Conservation (phyloP, 2,113 vertebrate genomes). For the Tretioscincus oriximinensis region DNA sequence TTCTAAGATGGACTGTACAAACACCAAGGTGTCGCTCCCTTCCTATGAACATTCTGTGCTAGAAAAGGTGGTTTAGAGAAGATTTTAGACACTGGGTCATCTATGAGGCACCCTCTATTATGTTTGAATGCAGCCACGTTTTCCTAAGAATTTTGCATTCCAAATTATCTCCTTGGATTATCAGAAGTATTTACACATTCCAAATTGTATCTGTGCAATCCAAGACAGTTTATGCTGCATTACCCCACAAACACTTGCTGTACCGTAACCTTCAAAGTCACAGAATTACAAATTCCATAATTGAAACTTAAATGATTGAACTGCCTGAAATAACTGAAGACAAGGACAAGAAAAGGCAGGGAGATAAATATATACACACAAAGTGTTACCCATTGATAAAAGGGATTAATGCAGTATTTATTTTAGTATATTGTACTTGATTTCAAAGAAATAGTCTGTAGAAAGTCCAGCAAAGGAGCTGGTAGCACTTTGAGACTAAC, state of each 20-base stretch:
- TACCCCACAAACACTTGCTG: too few relatives aligned
- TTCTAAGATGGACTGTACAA: too few relatives aligned
- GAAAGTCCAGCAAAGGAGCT: too few relatives aligned
- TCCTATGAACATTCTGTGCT: too few relatives aligned
- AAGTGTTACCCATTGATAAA: not conserved
- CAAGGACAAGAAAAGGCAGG: not conserved
- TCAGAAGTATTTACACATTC: not conserved
- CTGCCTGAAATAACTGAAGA: constrained; percentile 5
- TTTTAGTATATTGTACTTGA: not conserved
- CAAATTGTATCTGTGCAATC: not conserved
- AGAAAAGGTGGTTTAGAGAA: too few relatives aligned
- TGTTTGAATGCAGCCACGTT: too few relatives aligned
- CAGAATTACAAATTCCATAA: not conserved
- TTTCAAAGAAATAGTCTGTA: too few relatives aligned
- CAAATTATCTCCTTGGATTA: not conserved
- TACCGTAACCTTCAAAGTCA: not conserved
- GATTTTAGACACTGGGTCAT: too few relatives aligned
- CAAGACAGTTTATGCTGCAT: not conserved
- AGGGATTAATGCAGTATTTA: not conserved
- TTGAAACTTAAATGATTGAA: not conserved
- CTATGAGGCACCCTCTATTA: too few relatives aligned
- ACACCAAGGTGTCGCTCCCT: too few relatives aligned
- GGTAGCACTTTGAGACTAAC: too few relatives aligned
- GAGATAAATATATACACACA: not conserved
- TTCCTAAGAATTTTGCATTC: not conserved